A percentile compares a stretch with the other conserved stretches of the same genome.
These are phyloP conservation scores for Condylura cristata DNA, from an alignment of 2,113 vertebrate species.

Conservation along the genomic window DNA sequence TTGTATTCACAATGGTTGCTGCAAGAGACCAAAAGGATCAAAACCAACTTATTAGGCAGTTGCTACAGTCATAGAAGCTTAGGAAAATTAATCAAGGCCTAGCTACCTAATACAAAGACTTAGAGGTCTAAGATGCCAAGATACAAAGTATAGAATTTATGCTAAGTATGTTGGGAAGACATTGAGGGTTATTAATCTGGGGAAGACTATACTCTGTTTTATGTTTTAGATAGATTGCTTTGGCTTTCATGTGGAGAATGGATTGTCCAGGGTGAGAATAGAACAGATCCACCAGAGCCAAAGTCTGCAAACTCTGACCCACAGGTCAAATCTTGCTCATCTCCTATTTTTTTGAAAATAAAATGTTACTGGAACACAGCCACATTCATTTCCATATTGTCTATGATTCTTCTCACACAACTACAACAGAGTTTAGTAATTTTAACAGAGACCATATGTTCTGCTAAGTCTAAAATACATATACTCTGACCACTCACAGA, in stretches of 20 bases:
- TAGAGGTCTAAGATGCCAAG: background rate
- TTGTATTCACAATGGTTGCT: background rate
- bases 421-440: background rate
- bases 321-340: background rate
- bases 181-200: background rate
- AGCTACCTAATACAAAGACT: background rate
- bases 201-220: background rate
- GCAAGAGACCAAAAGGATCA: background rate
- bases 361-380: background rate
- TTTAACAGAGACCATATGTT: background rate
- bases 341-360: conserved; percentile 32
- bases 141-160: background rate
- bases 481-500: background rate
- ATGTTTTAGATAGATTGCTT: background rate
- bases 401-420: background rate
- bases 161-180: background rate
- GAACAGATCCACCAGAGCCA: background rate
- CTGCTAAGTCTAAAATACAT: background rate
- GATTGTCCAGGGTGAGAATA: background rate
- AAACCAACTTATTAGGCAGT: background rate
- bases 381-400: background rate
- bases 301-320: background rate
- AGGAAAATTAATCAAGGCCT: background rate
- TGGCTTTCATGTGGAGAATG: background rate
- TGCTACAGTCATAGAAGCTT: background rate